These are phyloP conservation scores for Oikopleura albicans DNA, from an alignment of 23 tunicate species.

Conservation along the genomic window DNA sequence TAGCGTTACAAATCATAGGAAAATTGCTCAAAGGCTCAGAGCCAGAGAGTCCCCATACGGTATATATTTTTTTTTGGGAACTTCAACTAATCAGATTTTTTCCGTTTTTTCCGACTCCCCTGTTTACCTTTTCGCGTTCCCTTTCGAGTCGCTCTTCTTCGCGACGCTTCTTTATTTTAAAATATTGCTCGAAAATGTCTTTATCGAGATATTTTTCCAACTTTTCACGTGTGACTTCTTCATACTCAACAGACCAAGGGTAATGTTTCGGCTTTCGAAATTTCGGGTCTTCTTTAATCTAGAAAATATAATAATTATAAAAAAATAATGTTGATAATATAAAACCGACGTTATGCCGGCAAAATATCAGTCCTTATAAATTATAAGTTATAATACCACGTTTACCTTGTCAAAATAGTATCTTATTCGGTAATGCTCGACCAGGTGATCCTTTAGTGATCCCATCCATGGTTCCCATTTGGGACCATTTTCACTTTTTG, in stretches of 20 bases:
- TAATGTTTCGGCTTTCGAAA: background rate
- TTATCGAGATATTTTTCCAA: background rate
- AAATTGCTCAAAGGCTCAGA: too few species aligned
- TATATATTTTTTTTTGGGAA: too few species aligned
- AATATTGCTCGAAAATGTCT: background rate
- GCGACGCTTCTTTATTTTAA: slow-evolving; percentile 26
- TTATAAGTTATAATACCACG: too few species aligned
- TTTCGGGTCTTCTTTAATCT: background rate
- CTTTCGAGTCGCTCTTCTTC: slow-evolving; percentile 16
- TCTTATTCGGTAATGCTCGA: background rate
- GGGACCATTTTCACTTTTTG: background rate
- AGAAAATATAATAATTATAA: too few species aligned
- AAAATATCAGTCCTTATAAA: too few species aligned
- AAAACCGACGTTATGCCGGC: too few species aligned
- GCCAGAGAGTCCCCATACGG: too few species aligned
- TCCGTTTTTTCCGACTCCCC: too few species aligned
- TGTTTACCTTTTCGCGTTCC: slow-evolving; percentile 25
- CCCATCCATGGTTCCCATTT: background rate
- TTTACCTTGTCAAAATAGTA: background rate
- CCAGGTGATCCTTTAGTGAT: background rate
- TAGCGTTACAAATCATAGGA: too few species aligned
- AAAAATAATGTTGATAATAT: too few species aligned
- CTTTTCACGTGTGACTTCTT: background rate
- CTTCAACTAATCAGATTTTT: too few species aligned
- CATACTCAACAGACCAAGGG: background rate